Conservation (phyloP, 2,113 vertebrate species). For the Lepus americanus region DNA sequence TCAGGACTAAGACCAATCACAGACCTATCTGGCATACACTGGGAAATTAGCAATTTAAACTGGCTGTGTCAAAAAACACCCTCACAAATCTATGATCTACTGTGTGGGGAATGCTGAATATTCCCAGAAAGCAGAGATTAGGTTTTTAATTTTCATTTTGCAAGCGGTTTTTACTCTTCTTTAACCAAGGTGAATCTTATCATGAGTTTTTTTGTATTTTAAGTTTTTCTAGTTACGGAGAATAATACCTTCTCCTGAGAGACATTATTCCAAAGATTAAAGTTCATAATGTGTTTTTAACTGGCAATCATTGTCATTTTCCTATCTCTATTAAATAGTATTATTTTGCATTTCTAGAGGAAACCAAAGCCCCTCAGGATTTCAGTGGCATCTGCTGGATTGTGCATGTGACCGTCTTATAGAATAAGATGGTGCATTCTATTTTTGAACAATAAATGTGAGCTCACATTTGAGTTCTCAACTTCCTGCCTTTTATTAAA, state of each 20-base stretch:
- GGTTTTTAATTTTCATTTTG: background rate
- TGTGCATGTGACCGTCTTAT: background rate
- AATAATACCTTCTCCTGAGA: slow-evolving; percentile 27
- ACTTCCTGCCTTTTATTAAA: background rate
- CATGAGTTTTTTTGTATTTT: slow-evolving; percentile 28
- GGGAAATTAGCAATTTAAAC: background rate
- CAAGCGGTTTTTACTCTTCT: background rate
- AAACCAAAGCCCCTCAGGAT: background rate
- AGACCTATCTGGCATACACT: background rate
- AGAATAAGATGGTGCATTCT: background rate
- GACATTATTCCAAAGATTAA: slow-evolving; percentile 18
- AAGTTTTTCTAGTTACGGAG: slow-evolving; percentile 24
- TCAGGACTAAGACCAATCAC: background rate
- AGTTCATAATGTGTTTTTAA: slow-evolving; percentile 9
- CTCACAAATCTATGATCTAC: background rate
- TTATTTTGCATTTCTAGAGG: slow-evolving; percentile 39
- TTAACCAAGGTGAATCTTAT: slow-evolving; percentile 37
- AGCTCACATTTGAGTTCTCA: background rate
- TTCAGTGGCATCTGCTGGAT: background rate
- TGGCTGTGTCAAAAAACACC: background rate
- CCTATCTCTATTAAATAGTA: background rate
- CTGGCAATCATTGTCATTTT: slow-evolving; percentile 30
- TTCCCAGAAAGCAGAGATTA: background rate
- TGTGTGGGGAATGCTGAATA: background rate
- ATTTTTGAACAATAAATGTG: slow-evolving; percentile 27